Conservation (phyloP, 2,797 vertebrate genomes). For the Tinamus major region DNA sequence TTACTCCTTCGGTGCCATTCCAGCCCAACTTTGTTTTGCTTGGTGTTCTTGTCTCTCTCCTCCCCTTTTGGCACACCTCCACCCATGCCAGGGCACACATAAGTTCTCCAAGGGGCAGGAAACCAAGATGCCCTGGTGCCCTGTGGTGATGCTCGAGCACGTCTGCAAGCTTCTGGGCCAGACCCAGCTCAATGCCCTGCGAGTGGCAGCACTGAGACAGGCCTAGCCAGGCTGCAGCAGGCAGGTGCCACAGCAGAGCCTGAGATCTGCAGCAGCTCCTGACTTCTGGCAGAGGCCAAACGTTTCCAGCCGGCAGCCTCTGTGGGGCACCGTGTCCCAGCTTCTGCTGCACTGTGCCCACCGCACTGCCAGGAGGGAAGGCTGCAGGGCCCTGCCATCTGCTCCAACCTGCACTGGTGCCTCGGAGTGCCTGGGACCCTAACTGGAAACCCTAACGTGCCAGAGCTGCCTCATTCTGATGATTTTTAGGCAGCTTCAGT, state of each 20-base stretch:
- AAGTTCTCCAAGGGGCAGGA: no score
- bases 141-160: background rate
- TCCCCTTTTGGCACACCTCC: background rate
- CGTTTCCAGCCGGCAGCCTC: background rate
- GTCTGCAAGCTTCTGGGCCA: background rate
- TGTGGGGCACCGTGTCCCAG: rapidly evolving
- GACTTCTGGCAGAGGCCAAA: background rate
- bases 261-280: background rate
- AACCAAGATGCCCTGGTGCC: background rate
- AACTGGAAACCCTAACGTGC: rapidly evolving
- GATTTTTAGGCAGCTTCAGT: background rate
- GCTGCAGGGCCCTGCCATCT: background rate
- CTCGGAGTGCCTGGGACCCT: background rate
- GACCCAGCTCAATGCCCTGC: background rate
- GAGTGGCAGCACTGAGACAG: rapidly evolving
- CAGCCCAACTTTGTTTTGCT: background rate
- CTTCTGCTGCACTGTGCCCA: background rate
- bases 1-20: background rate
- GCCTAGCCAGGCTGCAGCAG: rapidly evolving
- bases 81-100: no score
- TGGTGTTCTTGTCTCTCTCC: background rate
- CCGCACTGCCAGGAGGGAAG: background rate
- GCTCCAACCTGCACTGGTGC: background rate
- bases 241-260: rapidly evolving
- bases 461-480: rapidly evolving